phyloP scores from a whole-genome alignment of 2,113 vertebrate genomes.

The Corydoras maculifer region DNA sequence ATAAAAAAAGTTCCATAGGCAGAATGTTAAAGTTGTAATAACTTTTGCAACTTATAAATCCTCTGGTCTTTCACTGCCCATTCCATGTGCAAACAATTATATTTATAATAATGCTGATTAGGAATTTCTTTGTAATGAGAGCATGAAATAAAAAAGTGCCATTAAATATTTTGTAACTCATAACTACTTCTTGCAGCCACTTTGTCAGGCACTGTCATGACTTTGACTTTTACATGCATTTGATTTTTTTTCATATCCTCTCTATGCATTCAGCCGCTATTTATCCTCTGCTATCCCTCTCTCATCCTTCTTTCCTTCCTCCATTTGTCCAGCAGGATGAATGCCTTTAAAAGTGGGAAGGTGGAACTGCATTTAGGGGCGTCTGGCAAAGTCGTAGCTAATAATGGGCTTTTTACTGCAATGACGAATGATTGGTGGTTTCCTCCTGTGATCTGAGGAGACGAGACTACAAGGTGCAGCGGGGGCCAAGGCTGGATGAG shows the following conservation, averaged over 20 bases:
- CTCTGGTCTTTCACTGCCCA: too few relatives aligned
- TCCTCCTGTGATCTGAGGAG: constrained; percentile 34
- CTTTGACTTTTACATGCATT: constrained; percentile 19
- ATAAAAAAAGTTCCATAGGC: too few relatives aligned
- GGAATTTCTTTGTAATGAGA: not conserved
- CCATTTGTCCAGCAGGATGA: constrained; percentile 27
- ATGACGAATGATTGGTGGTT: constrained; percentile 41
- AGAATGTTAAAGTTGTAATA: too few relatives aligned
- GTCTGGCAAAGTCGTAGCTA: constrained; percentile 23
- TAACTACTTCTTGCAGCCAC: not conserved
- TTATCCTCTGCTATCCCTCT: constrained; percentile 28
- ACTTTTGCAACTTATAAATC: too few relatives aligned
- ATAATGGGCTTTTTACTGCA: constrained; percentile 38
- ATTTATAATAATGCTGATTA: too few relatives aligned
- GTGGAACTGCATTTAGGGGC: constrained; percentile 16
- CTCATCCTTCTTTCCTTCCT: constrained; percentile 22
- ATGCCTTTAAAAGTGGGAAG: constrained; percentile 38
- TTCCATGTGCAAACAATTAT: too few relatives aligned
- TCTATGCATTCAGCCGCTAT: constrained; percentile 28
- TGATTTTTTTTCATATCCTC: constrained; percentile 30
- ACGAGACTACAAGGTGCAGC: constrained; percentile 27
- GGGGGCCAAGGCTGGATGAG: constrained; percentile 25
- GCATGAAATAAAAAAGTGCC: too few relatives aligned
- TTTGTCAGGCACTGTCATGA: constrained; percentile 14
- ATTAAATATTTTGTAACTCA: constrained; percentile 1